These are phyloP conservation scores for Trichoplusia ni DNA, from an alignment of 1,140 invertebrate species.

Conservation along the genomic window DNA sequence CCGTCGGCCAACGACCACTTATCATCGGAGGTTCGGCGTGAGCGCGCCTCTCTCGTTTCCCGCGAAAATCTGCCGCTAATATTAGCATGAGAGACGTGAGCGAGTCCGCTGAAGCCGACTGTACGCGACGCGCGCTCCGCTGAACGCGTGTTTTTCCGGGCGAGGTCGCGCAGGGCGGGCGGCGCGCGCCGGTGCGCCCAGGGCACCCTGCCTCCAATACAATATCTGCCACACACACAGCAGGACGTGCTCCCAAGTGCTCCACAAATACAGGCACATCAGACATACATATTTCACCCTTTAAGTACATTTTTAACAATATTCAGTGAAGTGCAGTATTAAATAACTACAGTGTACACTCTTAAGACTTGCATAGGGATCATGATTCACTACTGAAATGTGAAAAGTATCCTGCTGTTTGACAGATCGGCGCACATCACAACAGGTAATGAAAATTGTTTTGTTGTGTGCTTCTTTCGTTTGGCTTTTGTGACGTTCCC, in stretches of 20 bases:
- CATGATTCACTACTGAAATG: constrained; percentile 10
- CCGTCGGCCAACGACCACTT: constrained; percentile 40
- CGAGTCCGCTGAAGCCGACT: constrained; percentile 16
- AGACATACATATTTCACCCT: background rate
- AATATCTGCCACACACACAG: constrained; percentile 41
- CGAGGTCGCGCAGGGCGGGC: constrained; percentile 62
- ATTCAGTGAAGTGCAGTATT: constrained; percentile 10
- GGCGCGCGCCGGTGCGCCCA: constrained; percentile 64
- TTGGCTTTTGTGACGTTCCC: background rate
- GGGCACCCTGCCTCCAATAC: constrained; percentile 45
- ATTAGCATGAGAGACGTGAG: constrained; percentile 61
- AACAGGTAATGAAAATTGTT: constrained; percentile 31
- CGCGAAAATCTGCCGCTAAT: constrained; percentile 56
- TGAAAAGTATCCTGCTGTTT: constrained; percentile 4
- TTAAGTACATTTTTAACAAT: background rate
- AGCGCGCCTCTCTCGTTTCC: constrained; percentile 41
- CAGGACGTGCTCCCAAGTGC: constrained; percentile 41
- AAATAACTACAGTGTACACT: background rate
- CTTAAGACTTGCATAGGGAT: background rate
- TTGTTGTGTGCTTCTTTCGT: background rate
- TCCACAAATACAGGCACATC: background rate
- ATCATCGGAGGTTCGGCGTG: constrained; percentile 46
- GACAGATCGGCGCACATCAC: constrained; percentile 21
- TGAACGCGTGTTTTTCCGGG: constrained; percentile 52
- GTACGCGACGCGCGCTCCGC: constrained; percentile 26